These are phyloP conservation scores for Esox niger DNA, from an alignment of 2,113 vertebrate genomes.

Conservation along the genomic window DNA sequence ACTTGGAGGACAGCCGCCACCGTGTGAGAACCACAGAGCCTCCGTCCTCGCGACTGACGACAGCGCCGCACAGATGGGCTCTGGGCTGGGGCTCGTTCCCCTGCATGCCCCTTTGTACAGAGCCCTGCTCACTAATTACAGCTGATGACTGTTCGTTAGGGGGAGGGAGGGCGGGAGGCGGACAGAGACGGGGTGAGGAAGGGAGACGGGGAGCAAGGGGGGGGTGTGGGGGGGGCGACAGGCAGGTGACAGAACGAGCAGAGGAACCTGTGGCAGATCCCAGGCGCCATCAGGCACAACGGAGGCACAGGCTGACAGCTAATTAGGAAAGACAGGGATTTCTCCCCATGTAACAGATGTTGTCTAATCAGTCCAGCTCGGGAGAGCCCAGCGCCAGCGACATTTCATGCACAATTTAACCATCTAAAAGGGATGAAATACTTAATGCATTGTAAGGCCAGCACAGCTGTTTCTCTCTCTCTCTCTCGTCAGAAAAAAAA, in stretches of 20 bases:
- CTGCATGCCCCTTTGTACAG: slow-evolving; percentile 93
- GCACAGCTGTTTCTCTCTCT: slow-evolving; percentile 99
- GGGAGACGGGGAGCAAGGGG: slow-evolving; percentile 74
- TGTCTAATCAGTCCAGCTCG: slow-evolving; percentile 99
- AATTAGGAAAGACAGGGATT: slow-evolving; percentile 99
- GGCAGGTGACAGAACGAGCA: slow-evolving; percentile 95
- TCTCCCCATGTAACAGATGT: slow-evolving; percentile 99
- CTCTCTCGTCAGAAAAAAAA: slow-evolving; percentile 89
- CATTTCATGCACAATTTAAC: slow-evolving; percentile 99
- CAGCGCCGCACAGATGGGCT: slow-evolving; percentile 91
- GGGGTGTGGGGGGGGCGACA: slow-evolving; percentile 76
- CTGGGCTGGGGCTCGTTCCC: slow-evolving; percentile 78
- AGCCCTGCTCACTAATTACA: slow-evolving; percentile 95
- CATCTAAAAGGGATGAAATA: slow-evolving; percentile 99
- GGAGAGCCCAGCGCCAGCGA: slow-evolving; percentile 95
- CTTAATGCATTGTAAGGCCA: slow-evolving; percentile 99
- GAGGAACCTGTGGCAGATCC: slow-evolving; percentile 97
- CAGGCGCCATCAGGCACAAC: slow-evolving; percentile 97
- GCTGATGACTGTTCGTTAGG: slow-evolving; percentile 76
- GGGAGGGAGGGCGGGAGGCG: slow-evolving; percentile 62
- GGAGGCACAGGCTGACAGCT: slow-evolving; percentile 98
- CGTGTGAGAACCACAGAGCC: slow-evolving; percentile 47
- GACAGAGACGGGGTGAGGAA: slow-evolving; percentile 72
- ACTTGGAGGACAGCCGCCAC: slow-evolving; percentile 50
- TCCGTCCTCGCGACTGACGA: slow-evolving; percentile 40